A percentile compares a stretch with the other conserved stretches of the same genome.
These are phyloP conservation scores for Scaptomyza pallida DNA, from an alignment of 1,140 invertebrate species.

Conservation along the genomic window DNA sequence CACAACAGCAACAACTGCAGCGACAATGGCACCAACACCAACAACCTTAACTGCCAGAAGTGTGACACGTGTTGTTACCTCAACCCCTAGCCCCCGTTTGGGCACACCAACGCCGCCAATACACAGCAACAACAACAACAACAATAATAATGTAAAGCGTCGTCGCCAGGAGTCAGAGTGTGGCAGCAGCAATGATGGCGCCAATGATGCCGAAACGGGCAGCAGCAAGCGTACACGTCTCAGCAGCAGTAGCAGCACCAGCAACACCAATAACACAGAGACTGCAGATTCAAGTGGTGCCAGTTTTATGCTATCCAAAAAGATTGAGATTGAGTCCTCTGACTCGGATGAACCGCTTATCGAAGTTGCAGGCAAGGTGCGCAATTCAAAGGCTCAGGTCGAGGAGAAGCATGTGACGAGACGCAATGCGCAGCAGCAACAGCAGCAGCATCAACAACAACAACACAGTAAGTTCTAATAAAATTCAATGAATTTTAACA, in stretches of 20 bases:
- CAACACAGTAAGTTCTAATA: conserved; percentile 55
- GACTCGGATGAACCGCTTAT: conserved; percentile 92
- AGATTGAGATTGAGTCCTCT: conserved; percentile 86
- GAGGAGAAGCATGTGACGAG: conserved; percentile 76
- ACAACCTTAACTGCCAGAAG: conserved; percentile 38
- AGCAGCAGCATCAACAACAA: conserved; percentile 46
- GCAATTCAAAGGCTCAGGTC: conserved; percentile 84
- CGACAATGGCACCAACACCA: conserved; percentile 15
- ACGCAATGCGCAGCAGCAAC: conserved; percentile 66
- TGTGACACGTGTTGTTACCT: conserved; percentile 47
- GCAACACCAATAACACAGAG: conserved; percentile 17
- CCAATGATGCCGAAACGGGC: conserved; percentile 20
- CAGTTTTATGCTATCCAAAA: conserved; percentile 52
- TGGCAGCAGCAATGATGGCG: conserved; percentile 56
- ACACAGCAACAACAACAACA: conserved; percentile 50
- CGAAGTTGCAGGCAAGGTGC: conserved; percentile 88
- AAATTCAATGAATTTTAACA: background rate
- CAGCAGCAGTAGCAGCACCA: conserved; percentile 43
- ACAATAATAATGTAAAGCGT: conserved; percentile 85
- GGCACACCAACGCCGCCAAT: conserved; percentile 57
- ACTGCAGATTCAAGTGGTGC: conserved; percentile 29
- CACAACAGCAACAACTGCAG: background rate
- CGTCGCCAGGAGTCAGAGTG: conserved; percentile 91
- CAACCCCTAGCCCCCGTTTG: conserved; percentile 55
- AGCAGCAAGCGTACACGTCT: conserved; percentile 55